These are phyloP conservation scores for Aphodius sticticus DNA, from an alignment of 2,888 invertebrate genomes.

Conservation along the genomic window DNA sequence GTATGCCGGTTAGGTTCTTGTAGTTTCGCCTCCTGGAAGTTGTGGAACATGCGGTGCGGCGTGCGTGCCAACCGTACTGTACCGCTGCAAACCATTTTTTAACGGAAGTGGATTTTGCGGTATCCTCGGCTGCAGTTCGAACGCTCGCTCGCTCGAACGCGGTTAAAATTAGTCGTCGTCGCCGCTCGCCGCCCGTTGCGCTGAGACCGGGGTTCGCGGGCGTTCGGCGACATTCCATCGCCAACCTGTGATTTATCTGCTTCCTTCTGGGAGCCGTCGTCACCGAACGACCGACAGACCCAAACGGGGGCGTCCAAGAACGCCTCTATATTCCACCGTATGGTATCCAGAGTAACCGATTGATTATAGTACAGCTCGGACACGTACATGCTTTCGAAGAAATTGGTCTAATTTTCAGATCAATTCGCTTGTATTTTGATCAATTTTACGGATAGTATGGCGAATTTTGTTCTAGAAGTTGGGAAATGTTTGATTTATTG, in stretches of 20 bases:
- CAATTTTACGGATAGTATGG: no score
- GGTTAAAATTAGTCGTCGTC: conserved; percentile 16
- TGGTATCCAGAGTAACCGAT: background rate
- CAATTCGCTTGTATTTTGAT: no score
- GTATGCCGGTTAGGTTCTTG: background rate
- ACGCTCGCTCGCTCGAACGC: background rate
- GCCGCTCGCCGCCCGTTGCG: conserved; percentile 12
- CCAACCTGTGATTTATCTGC: conserved; percentile 7
- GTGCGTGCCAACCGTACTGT: background rate
- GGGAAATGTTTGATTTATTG: no score
- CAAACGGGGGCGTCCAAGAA: background rate
- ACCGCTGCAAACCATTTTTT: conserved; percentile 18
- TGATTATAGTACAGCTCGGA: no score
- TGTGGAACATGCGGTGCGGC: background rate
- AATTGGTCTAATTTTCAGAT: no score
- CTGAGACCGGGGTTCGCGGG: conserved; percentile 8
- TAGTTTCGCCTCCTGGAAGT: background rate
- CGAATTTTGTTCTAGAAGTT: no score
- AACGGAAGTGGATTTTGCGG: conserved; percentile 23
- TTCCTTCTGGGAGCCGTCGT: background rate
- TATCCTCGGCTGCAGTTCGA: background rate
- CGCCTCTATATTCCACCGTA: background rate
- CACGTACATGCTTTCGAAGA: no score
- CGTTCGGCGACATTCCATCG: conserved; percentile 13
- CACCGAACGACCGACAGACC: background rate